Conservation (phyloP, 1,140 invertebrate species). For the Oryctes rhinoceros region DNA sequence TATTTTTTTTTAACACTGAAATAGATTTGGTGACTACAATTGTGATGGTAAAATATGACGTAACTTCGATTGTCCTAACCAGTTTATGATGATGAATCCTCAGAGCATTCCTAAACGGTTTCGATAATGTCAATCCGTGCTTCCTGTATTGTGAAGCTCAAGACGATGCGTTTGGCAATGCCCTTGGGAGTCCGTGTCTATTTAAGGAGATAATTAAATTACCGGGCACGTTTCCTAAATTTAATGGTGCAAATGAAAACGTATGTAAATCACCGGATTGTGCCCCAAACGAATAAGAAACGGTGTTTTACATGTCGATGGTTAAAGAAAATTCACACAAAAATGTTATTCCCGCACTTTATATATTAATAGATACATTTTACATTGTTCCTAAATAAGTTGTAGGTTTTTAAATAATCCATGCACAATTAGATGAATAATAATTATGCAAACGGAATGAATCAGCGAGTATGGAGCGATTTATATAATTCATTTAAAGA, state of each 20-base stretch:
- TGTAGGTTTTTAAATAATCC: conserved; percentile 41
- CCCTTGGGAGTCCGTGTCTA: neutral
- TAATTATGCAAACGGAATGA: conserved; percentile 26
- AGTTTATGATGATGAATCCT: neutral
- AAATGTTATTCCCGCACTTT: conserved; percentile 39
- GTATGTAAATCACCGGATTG: conserved; percentile 21
- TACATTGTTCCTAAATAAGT: conserved; percentile 45
- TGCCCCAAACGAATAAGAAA: conserved; percentile 24
- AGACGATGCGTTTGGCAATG: neutral
- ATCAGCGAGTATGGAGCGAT: conserved; percentile 4
- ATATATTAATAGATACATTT: conserved; percentile 40
- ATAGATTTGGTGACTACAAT: conserved; percentile 48
- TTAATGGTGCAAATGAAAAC: conserved; percentile 41
- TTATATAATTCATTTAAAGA: neutral
- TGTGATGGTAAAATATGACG: conserved; percentile 45
- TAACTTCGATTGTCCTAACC: conserved; percentile 34
- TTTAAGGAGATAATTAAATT: neutral
- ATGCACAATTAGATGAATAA: conserved; percentile 35
- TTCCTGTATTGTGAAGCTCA: conserved; percentile 7
- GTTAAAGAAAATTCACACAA: conserved; percentile 37
- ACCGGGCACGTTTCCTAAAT: conserved; percentile 48
- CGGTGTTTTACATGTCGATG: conserved; percentile 33
- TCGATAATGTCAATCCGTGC: conserved; percentile 1
- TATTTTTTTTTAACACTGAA: conserved; percentile 38
- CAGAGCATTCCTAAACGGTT: conserved; percentile 3